A percentile compares a stretch with the other conserved stretches of the same genome.
These are phyloP conservation scores for Spisula solida DNA, from an alignment of 2,888 invertebrate species.

Conservation along the genomic window DNA sequence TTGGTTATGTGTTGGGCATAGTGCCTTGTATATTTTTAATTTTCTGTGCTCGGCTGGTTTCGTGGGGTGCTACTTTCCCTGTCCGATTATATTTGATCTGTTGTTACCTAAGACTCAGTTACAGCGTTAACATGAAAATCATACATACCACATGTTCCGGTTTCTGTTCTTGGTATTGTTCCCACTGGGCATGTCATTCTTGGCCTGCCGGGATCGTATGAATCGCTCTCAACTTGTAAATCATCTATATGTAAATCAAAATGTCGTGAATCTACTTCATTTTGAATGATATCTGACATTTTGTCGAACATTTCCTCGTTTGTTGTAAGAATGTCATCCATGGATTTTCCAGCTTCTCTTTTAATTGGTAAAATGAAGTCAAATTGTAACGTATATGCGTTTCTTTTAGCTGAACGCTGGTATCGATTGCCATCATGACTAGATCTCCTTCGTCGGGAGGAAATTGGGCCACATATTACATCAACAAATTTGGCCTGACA, in stretches of 20 bases:
- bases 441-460: conserved; percentile 45
- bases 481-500: conserved; percentile 60
- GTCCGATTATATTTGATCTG: no score
- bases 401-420: neutral
- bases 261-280: conserved; percentile 47
- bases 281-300: conserved; percentile 51
- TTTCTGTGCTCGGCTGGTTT: no score
- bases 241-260: conserved; percentile 49
- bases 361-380: conserved; percentile 48
- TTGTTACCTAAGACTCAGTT: no score
- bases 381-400: conserved; percentile 47
- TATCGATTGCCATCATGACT: neutral
- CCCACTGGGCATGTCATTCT: conserved; percentile 41
- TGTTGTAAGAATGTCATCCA: conserved; percentile 18
- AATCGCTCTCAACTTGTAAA: conserved; percentile 50
- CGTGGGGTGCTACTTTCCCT: no score
- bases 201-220: conserved; percentile 46
- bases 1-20: no score
- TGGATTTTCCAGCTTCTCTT: neutral
- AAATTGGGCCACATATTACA: conserved; percentile 61
- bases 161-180: conserved; percentile 11
- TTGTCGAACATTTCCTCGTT: conserved; percentile 40
- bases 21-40: no score
- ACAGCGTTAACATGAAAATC: no score
- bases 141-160: conserved; percentile 33